A percentile compares a stretch with the other conserved stretches of the same genome.
Evolutionary conservation across 2,113 vertebrate species (phyloP).

Genomic region (Hippocampus mohnikei): DNA sequence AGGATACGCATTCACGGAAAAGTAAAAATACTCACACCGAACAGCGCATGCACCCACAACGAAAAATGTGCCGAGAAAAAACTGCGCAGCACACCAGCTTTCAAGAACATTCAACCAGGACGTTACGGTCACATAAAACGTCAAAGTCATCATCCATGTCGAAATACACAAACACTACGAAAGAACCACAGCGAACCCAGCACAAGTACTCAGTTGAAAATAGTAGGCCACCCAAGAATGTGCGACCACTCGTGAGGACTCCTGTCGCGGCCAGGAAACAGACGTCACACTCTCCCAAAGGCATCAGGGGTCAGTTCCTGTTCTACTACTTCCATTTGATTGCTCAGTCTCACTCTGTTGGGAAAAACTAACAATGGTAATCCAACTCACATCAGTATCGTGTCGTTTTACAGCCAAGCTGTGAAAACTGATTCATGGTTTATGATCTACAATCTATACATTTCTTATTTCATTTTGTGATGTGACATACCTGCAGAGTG

Average conservation of each 20-base stretch:
- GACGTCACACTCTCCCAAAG: slow-evolving; percentile 29
- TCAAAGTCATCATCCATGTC: background rate
- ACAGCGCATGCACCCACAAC: slow-evolving; percentile 5
- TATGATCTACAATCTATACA: background rate
- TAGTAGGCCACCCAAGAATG: slow-evolving; percentile 5
- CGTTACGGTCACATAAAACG: slow-evolving; percentile 32
- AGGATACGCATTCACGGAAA: slow-evolving; percentile 20
- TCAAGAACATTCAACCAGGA: slow-evolving; percentile 31
- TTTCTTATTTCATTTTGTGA: background rate
- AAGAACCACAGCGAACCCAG: slow-evolving; percentile 5
- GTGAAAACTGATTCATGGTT: background rate
- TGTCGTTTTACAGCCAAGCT: background rate
- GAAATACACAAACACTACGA: background rate
- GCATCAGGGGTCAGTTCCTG: slow-evolving; percentile 36
- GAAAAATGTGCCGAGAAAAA: slow-evolving; percentile 16
- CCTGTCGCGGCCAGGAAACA: slow-evolving; percentile 10
- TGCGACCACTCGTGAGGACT: background rate
- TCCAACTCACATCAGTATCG: background rate
- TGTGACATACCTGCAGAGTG: background rate
- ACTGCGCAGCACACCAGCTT: background rate
- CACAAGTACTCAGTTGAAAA: slow-evolving; percentile 21
- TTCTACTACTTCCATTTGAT: background rate
- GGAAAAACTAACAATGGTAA: background rate
- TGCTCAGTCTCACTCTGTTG: background rate
- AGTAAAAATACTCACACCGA: slow-evolving; percentile 11